A percentile compares a stretch with the other conserved stretches of the same genome.
Evolutionary conservation across 2,888 invertebrate species (phyloP).

Genomic region (Clistopyga incitator): DNA sequence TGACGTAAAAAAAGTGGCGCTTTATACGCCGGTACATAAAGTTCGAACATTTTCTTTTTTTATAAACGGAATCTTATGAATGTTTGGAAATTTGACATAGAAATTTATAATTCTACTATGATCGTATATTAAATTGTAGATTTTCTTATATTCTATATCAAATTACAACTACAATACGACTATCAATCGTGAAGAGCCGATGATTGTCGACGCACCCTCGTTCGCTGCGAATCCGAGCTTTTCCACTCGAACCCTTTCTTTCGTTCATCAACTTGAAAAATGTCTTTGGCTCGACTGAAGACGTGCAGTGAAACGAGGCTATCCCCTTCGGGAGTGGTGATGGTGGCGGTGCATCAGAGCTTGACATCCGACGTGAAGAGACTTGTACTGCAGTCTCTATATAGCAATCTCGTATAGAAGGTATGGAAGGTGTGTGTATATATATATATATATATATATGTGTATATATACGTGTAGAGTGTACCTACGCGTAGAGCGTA

Average conservation of each 20-base stretch:
- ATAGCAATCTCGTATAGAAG: neutral
- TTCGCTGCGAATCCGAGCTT: too few species aligned
- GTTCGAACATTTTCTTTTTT: too few species aligned
- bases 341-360: constrained; percentile 26
- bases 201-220: neutral
- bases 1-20: too few species aligned
- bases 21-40: too few species aligned
- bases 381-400: constrained; percentile 19
- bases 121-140: too few species aligned
- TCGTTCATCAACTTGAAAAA: constrained; percentile 8
- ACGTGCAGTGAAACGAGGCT: neutral
- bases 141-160: too few species aligned
- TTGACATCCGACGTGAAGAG: constrained; percentile 54
- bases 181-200: neutral
- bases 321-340: neutral
- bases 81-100: too few species aligned
- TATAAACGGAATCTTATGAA: too few species aligned
- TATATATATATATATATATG: constrained; percentile 18
- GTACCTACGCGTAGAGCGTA: constrained; percentile 47
- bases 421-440: constrained; percentile 13
- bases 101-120: too few species aligned
- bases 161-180: too few species aligned
- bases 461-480: constrained; percentile 14
- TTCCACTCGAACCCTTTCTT: neutral
- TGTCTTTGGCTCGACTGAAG: constrained; percentile 1